phyloP scores from a whole-genome alignment of 2,113 vertebrate species.

The Struthio camelus region DNA sequence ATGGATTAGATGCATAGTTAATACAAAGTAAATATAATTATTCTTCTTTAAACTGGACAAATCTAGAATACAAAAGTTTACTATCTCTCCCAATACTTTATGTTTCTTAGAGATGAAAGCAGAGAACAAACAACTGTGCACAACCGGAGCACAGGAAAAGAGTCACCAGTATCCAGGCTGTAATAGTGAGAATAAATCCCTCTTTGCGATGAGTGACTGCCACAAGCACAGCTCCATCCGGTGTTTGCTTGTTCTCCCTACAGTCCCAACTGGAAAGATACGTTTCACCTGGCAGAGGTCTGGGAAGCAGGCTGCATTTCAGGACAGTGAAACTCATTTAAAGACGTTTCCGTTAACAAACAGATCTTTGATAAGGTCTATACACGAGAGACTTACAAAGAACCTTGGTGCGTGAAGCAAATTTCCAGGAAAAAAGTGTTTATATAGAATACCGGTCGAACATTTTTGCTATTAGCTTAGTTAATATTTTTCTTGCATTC shows the following conservation, averaged over 20 bases:
- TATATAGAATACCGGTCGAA: neutral
- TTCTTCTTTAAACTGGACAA: constrained; percentile 61
- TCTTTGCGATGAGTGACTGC: neutral
- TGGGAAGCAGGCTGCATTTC: neutral
- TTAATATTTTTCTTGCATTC: neutral
- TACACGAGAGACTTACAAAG: neutral
- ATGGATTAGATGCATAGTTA: constrained; percentile 46
- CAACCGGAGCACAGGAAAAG: neutral
- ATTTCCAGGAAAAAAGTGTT: neutral
- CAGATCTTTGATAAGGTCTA: neutral
- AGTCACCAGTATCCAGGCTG: neutral
- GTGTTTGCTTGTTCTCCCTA: neutral
- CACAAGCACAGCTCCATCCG: neutral
- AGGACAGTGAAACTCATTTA: neutral
- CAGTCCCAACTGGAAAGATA: neutral
- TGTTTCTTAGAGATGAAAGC: too few relatives aligned
- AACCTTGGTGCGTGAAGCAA: neutral
- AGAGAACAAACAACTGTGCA: neutral
- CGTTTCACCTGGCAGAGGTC: neutral
- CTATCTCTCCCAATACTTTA: too few relatives aligned
- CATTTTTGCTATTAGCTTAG: neutral
- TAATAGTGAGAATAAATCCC: neutral
- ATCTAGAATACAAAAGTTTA: constrained; percentile 61
- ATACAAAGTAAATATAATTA: constrained; percentile 34
- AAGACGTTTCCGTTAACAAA: neutral